These are phyloP conservation scores for Galerucella calmariensis DNA, from an alignment of 2,888 invertebrate genomes.

Conservation along the genomic window DNA sequence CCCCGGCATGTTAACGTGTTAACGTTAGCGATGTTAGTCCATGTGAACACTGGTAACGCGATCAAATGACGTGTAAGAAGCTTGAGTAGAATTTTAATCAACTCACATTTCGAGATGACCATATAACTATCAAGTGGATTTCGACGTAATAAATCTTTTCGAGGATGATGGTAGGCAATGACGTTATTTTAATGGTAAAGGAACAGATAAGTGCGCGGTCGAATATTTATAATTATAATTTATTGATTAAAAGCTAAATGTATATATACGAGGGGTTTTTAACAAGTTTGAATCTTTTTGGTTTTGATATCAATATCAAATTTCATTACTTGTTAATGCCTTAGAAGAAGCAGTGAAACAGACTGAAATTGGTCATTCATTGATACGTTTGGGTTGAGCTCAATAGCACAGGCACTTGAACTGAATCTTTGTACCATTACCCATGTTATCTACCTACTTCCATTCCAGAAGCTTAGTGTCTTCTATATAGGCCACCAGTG, in stretches of 20 bases:
- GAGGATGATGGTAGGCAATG: slow-evolving; percentile 1
- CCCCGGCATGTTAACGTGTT: slow-evolving; percentile 31
- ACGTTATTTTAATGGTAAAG: neutral
- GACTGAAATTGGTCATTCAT: no score
- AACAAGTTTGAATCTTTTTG: no score
- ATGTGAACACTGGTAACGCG: slow-evolving; percentile 59
- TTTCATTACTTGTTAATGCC: no score
- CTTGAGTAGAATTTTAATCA: slow-evolving; percentile 54
- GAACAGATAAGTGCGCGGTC: neutral
- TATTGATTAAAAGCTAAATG: neutral
- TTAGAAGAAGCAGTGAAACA: no score
- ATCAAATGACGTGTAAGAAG: slow-evolving; percentile 65
- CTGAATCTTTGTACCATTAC: no score
- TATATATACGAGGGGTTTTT: no score
- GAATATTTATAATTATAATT: neutral
- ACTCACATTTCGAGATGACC: slow-evolving; percentile 42
- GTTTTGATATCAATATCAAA: no score
- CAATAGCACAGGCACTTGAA: no score
- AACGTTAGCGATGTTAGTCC: slow-evolving; percentile 46
- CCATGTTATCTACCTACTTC: no score
- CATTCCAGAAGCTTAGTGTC: no score
- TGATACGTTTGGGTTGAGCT: no score
- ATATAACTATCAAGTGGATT: slow-evolving; percentile 28
- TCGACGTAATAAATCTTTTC: slow-evolving; percentile 15
- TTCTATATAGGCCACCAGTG: no score